Evolutionary conservation across 1,140 invertebrate species (phyloP).

Genomic region (Leptinotarsa undecemlineata): DNA sequence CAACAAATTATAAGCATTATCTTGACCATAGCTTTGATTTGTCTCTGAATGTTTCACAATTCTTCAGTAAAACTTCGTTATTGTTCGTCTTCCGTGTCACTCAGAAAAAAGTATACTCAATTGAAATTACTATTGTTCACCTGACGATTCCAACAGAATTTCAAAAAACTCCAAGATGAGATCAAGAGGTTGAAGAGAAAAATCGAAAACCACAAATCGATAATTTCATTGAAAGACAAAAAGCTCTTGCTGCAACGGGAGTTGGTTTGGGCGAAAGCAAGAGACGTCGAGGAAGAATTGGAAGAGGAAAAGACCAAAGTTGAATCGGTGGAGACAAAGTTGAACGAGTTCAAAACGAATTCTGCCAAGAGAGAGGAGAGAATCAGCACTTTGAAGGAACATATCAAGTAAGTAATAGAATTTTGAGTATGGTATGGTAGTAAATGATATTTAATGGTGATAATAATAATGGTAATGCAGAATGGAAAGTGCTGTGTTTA

Average conservation of each 20-base stretch:
- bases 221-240: conserved; percentile 40
- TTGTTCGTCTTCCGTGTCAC: no score
- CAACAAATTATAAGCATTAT: no score
- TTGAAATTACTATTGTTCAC: no score
- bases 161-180: conserved; percentile 38
- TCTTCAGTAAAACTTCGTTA: no score
- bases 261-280: conserved; percentile 46
- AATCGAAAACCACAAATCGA: conserved; percentile 42
- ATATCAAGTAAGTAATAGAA: conserved; percentile 8
- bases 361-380: conserved; percentile 21
- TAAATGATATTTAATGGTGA: no score
- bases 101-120: no score
- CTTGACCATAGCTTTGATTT: no score
- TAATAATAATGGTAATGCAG: no score
- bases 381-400: conserved; percentile 27
- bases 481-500: no score
- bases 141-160: conserved; percentile 29
- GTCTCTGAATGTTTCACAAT: no score
- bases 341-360: conserved; percentile 28
- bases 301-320: conserved; percentile 33
- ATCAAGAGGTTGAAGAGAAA: conserved; percentile 38
- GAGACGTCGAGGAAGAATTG: conserved; percentile 42
- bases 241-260: conserved; percentile 38
- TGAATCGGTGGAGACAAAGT: conserved; percentile 34
- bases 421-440: no score